These are phyloP conservation scores for Pangasius macronema DNA, from an alignment of 2,797 vertebrate species.

Conservation along the genomic window DNA sequence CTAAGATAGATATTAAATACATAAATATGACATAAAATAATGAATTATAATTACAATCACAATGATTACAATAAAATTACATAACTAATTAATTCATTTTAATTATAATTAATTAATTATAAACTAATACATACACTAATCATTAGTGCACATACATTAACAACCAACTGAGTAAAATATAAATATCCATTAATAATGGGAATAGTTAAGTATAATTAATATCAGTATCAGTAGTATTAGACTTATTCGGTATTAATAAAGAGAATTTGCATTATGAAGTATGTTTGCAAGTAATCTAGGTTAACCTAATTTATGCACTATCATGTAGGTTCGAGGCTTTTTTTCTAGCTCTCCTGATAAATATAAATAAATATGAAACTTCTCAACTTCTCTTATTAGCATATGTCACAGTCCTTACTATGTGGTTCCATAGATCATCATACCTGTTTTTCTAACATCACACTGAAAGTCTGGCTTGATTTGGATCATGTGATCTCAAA, in stretches of 20 bases:
- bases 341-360: background rate
- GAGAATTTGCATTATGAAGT: background rate
- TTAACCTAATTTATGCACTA: background rate
- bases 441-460: background rate
- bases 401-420: background rate
- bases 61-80: background rate
- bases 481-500: background rate
- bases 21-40: background rate
- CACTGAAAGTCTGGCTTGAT: background rate
- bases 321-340: background rate
- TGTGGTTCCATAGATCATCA: background rate
- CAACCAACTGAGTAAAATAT: background rate
- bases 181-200: background rate
- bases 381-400: background rate
- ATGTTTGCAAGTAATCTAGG: background rate
- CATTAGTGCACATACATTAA: background rate
- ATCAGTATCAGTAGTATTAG: background rate
- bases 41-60: background rate
- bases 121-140: background rate
- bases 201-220: background rate
- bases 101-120: background rate
- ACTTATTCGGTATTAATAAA: background rate
- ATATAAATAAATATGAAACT: background rate
- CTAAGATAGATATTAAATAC: background rate
- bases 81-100: background rate